These are phyloP conservation scores for Lagria hirta DNA, from an alignment of 2,888 invertebrate species.

Conservation along the genomic window DNA sequence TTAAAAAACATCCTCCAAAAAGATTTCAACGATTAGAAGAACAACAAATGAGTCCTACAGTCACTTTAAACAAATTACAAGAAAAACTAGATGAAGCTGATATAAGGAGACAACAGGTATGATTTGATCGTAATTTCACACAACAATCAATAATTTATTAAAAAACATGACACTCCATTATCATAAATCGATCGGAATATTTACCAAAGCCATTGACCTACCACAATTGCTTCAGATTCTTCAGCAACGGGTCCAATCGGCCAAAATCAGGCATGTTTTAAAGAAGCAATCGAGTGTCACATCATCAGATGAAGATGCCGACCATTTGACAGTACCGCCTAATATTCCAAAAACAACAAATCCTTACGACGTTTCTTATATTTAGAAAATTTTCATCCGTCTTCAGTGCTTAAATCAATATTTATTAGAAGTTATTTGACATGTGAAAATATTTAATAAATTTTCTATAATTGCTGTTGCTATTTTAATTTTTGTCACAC, in stretches of 20 bases:
- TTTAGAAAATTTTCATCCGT: too few relatives aligned
- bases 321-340: conserved; percentile 39
- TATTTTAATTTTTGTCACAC: too few relatives aligned
- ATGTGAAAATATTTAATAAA: too few relatives aligned
- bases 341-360: conserved; percentile 30
- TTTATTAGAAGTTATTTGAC: too few relatives aligned
- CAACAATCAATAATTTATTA: too few relatives aligned
- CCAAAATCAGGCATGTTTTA: conserved; percentile 40
- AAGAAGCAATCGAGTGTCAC: conserved; percentile 40
- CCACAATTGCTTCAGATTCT: conserved; percentile 46
- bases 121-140: too few relatives aligned
- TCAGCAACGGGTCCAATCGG: conserved; percentile 49
- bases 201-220: conserved; percentile 11
- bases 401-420: too few relatives aligned
- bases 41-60: conserved; percentile 60
- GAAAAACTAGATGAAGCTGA: conserved; percentile 75
- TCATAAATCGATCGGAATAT: neutral
- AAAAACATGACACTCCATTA: too few relatives aligned
- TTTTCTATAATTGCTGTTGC: too few relatives aligned
- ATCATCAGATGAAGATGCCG: conserved; percentile 30
- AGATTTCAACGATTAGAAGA: conserved; percentile 69
- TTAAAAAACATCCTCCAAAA: conserved; percentile 66
- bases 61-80: conserved; percentile 62
- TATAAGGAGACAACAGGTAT: conserved; percentile 62
- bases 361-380: conserved; percentile 31